Base-by-base conservation (phyloP, 2,113 vertebrate species). In the Stictonetta naevosa region DNA sequence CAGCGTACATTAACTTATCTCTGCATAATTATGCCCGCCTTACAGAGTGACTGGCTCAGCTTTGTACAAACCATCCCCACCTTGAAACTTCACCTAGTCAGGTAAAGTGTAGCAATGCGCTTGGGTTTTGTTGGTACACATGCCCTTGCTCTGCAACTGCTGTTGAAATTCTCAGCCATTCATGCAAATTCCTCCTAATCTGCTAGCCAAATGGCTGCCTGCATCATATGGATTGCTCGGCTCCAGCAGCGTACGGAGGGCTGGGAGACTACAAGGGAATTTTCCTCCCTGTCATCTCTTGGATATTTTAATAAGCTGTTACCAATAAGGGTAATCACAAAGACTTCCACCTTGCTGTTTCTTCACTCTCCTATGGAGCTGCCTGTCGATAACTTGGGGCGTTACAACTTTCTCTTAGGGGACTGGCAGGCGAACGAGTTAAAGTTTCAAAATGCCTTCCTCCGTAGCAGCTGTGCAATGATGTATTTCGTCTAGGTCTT, bases 181-280 rank as follows among this genome's bases (percentile, higher is more conserved):
- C n/a, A 96, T 95, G 96, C 95, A 95, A 97, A 93, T 95, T 94
- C 87, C 88, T 80, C 42, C 87, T 93, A 50, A 96, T 90, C 94
- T 91, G 82, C 6, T 36, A 95, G 94, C 96, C 95, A 96, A 96
- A 91, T 91, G 95, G 91, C 93, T 93, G 84, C 91, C 87, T 79
- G 44, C 85, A 82, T 94, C 75, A 76, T 44, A 56, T 55, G 82
- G 90, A 74, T 91, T 62, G 29, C 89, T 76, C 52, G 1, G 59
- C 87, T 88, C 90, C 85, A 40, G 48, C 72, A 77, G 94, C n/a
- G 20, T 17, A 74, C 82, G 79, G 92, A 96, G 81, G 66, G 62
- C 11, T 82, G 89, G 90, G 93, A 67, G 85, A 90, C 75, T 90
- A 80, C 90, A 18, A 91, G 67, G 66, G 92, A 93, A 80, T 94